Base-by-base conservation (phyloP, 2,888 invertebrate species). In the Phania funesta region DNA sequence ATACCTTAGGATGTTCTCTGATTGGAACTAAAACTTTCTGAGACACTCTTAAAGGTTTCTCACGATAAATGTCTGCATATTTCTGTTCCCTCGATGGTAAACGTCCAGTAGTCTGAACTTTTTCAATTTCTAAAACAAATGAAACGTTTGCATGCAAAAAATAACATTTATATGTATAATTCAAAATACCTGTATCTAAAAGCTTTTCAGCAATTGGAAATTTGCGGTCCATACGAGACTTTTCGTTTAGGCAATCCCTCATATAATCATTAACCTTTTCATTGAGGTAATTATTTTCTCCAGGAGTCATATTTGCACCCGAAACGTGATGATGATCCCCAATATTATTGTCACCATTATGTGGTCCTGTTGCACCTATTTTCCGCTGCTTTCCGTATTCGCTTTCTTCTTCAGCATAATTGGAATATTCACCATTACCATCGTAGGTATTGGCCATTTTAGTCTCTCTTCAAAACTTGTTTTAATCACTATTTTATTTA, bases 181-280 rank as follows among this genome's bases (percentile, higher is more conserved):
- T 50, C 1, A 48, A 44, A 74, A 81, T 83, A 96, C 96, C 96
- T 92, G 94, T 93, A 87, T 96, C 96, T 85, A 96, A 92, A 48
- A 96, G 92, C 84, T 94, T 93, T 29, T 93, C 92, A 7, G 95
- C 93, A 85, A 95, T 93, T 18, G 95, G 95, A 90, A 94, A 94
- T 88, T 95, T 95, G 62, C 93, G 92, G 84, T 93, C 94, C 84
- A 95, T 91, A 84, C 93, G 93, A 77, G 93, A 92, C 89, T 95
- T 95, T 87, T 95, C 95, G 60, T 93, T 93, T 80, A 96, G 88
- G 76, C 96, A 92, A 88, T 95, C 95, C 22, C 94, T 92, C 88
- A 96, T 94, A 88, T 96, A 96, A 91, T 96, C 96, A 71, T 93
- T 94, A 89, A 95, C 95, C 91, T 95, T 95, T 89, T 94, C 94